These are phyloP conservation scores for Steinernema scapterisci DNA, from an alignment of 2,888 invertebrate genomes.

Conservation along the genomic window DNA sequence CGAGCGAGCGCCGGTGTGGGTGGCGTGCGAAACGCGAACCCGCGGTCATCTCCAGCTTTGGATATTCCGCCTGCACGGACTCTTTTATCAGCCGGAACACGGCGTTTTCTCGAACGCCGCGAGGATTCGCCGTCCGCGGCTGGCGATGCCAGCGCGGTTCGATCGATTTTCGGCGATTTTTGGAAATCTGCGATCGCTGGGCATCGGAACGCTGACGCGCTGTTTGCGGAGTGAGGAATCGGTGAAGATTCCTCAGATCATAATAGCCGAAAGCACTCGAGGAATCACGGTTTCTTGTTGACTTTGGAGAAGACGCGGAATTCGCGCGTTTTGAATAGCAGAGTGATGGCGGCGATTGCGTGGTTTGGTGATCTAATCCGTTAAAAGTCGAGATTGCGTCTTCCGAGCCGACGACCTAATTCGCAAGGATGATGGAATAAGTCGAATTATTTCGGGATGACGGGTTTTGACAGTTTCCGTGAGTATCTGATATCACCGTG, in stretches of 20 bases:
- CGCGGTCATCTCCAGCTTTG: not conserved
- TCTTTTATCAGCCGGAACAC: not conserved
- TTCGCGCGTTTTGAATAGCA: no score
- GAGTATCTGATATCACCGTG: no score
- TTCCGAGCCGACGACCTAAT: no score
- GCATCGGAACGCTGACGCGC: not conserved
- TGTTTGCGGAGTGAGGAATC: slow-evolving; percentile 21
- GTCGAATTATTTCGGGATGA: no score
- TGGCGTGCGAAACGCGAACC: not conserved
- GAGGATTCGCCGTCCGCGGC: not conserved
- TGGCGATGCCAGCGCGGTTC: not conserved
- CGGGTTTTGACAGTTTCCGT: no score
- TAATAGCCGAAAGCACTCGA: slow-evolving; percentile 19
- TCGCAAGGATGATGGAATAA: no score
- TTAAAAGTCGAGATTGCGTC: no score
- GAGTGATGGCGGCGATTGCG: no score
- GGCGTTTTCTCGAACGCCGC: not conserved
- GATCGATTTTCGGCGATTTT: slow-evolving; percentile 18
- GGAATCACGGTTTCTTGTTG: no score
- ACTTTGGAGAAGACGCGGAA: no score
- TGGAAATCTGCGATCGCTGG: not conserved
- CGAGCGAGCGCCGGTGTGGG: not conserved
- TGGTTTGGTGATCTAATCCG: no score
- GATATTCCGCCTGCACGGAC: not conserved
- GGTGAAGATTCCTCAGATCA: slow-evolving; percentile 8